phyloP scores from a whole-genome alignment of 2,888 invertebrate genomes.

The Frankliniella fusca region DNA sequence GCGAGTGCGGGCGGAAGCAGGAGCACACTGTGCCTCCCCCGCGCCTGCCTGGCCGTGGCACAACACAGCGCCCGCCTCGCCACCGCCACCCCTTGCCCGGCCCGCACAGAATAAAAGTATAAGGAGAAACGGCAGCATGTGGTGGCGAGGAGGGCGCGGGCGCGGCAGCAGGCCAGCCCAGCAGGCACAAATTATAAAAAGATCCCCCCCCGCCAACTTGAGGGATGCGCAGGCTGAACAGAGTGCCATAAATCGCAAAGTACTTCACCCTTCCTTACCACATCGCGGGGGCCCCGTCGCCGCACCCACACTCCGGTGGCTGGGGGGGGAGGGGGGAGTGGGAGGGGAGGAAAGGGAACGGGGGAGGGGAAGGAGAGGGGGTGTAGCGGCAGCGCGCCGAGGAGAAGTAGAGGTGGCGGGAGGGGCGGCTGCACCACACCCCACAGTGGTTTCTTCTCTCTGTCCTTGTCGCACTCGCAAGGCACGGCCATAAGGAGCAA shows the following conservation, averaged over 20 bases:
- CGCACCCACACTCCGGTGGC: background rate
- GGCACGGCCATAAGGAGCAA: no score
- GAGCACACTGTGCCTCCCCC: no score
- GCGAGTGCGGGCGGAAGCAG: no score
- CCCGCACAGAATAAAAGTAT: slow-evolving; percentile 6
- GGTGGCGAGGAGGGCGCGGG: background rate
- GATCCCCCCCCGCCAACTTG: slow-evolving; percentile 18
- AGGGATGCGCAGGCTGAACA: slow-evolving; percentile 9
- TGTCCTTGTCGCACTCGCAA: no score
- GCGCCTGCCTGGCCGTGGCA: background rate
- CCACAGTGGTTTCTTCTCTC: no score
- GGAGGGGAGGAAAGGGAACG: background rate
- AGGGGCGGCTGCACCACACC: background rate
- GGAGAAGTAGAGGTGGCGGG: background rate
- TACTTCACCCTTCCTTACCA: slow-evolving; percentile 21
- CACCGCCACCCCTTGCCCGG: background rate
- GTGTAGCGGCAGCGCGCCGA: background rate
- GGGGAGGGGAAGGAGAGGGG: background rate
- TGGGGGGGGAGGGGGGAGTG: background rate
- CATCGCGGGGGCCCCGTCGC: background rate
- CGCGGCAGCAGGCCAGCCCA: background rate
- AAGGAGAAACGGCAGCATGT: slow-evolving; percentile 18
- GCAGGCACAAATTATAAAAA: slow-evolving; percentile 13
- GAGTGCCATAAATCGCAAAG: slow-evolving; percentile 21
- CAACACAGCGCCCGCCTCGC: background rate